Evolutionary conservation across 2,113 vertebrate genomes (phyloP), one percentile per base, ranked within the genome.

Genomic region (Microcebus jonahi): DNA sequence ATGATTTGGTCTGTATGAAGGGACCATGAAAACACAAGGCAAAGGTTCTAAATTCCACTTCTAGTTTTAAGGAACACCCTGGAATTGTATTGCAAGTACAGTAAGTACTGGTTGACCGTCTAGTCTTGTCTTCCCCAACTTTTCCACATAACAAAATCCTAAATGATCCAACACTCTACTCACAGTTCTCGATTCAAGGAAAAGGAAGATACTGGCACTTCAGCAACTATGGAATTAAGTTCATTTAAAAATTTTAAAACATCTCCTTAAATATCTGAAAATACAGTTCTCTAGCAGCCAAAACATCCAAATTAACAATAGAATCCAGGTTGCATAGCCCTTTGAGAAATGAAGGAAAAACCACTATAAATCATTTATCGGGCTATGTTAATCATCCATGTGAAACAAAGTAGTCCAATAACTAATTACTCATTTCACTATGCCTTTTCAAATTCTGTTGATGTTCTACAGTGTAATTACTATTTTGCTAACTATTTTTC

Each of bases 401-500:
- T 42, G 29, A 81, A 96, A 70, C 27, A 29, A 63, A 48, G 0
- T 70, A 48, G 20, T 36, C 15, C 73, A 77, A 31, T 42, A 75
- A 85, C 81, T 36, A 75, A 94, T 79, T 42, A 50, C 0, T 88
- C 21, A 88, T 79, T 91, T 96, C 1, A 20, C 5, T 63, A 45
- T 50, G 45, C n/a, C 57, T 96, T 94, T 96, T 85, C 80, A 86
- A 77, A 42, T 1, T 94, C 27, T 87, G 23, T 76, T 70, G 31
- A 77, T 80, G 31, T n/a, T 75, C 73, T 67, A 95, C 4, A 25
- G 42, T 71, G 8, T 82, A 81, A 89, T 7, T 65, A 90, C 27
- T 90, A 61, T 94, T 95, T 79, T 73, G 55, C 70, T 89, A 53
- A 88, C 57, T 90, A 25, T 80, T 92, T 89, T 67, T 86, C 86